Evolutionary conservation across 2,888 invertebrate species (phyloP).

Genomic region (Caenorhabditis sinica): DNA sequence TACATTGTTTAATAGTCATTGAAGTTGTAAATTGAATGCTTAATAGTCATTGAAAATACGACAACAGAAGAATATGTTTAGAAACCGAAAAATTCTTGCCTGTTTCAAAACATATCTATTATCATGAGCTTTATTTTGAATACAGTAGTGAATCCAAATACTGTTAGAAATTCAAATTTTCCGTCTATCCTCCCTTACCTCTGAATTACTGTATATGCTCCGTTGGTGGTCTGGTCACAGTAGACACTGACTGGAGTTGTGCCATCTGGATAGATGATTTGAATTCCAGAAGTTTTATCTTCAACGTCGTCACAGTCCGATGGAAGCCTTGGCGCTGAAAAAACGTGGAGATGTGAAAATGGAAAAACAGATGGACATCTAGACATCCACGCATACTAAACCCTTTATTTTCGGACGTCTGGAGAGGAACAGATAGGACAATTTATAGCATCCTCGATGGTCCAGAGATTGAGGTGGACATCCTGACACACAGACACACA

Average conservation of each 20-base stretch:
- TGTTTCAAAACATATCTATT: neutral
- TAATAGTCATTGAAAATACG: neutral
- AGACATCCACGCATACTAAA: too few species aligned
- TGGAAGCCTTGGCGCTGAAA: constrained; percentile 50
- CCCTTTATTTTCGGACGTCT: too few species aligned
- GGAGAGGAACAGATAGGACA: too few species aligned
- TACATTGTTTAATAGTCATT: neutral
- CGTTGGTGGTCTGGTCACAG: constrained; percentile 47
- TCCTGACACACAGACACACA: neutral
- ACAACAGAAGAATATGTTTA: neutral
- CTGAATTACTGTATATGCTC: constrained; percentile 62
- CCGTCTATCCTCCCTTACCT: constrained; percentile 25
- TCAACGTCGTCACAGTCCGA: constrained; percentile 55
- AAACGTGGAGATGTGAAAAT: too few species aligned
- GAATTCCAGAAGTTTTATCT: constrained; percentile 28
- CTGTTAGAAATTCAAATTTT: neutral
- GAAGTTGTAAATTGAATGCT: neutral
- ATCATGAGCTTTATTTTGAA: too few species aligned
- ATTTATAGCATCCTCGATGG: too few species aligned
- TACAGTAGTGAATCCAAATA: too few species aligned
- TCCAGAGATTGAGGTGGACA: too few species aligned
- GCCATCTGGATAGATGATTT: constrained; percentile 56
- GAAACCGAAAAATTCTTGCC: neutral
- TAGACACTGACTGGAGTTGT: constrained; percentile 37
- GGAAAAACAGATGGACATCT: too few species aligned